Evolutionary conservation across 1,140 invertebrate species (phyloP).

Genomic region (Diplogasteroides magnus): DNA sequence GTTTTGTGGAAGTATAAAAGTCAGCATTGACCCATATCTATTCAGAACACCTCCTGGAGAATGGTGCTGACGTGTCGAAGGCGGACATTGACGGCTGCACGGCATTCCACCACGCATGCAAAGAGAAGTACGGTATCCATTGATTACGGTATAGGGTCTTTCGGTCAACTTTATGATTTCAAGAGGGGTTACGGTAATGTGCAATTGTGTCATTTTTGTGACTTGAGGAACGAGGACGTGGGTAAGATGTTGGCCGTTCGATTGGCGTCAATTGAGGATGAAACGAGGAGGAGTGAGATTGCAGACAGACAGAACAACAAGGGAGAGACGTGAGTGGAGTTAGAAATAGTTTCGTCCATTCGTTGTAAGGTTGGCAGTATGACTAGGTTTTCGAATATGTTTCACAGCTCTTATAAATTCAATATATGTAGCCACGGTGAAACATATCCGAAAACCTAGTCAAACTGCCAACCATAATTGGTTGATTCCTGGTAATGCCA

Average conservation of each 20-base stretch:
- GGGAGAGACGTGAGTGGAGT: neutral
- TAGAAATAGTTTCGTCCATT: no score
- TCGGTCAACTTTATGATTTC: neutral
- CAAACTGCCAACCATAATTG: no score
- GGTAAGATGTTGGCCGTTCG: neutral
- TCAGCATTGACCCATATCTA: neutral
- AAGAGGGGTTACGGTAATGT: neutral
- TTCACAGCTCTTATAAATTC: neutral
- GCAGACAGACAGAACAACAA: neutral
- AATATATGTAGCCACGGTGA: neutral
- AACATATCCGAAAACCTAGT: neutral
- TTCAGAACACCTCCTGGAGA: neutral
- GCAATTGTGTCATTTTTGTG: neutral
- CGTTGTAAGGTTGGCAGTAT: neutral
- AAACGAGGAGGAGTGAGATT: neutral
- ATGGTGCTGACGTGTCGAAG: neutral
- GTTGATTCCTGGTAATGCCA: no score
- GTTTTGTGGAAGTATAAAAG: neutral
- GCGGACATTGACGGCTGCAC: neutral
- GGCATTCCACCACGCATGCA: neutral
- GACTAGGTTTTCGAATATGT: neutral
- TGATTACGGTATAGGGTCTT: neutral
- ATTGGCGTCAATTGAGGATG: neutral
- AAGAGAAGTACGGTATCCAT: neutral
- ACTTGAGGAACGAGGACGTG: neutral